Percentiles rank a stretch among this genome's conserved stretches.
Evolutionary conservation across 2,113 vertebrate genomes (phyloP).

Genomic region (Larimichthys crocea): DNA sequence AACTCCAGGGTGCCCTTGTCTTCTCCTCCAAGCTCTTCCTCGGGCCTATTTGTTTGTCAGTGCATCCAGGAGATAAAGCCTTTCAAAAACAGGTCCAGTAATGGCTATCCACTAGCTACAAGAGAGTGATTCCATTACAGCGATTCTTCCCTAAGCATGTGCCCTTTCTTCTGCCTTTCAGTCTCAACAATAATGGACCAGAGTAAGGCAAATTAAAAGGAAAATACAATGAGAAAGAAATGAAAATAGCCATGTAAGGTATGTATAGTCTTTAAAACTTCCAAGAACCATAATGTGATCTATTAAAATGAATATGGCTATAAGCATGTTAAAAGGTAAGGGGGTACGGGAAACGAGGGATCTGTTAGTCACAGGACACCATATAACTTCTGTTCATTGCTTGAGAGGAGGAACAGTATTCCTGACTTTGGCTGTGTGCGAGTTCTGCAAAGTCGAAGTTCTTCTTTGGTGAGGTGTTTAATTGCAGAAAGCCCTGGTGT

Average conservation of each 20-base stretch:
- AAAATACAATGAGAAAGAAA: not conserved
- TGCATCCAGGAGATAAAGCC: conserved; percentile 36
- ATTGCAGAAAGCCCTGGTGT: conserved; percentile 45
- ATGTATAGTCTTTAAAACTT: not conserved
- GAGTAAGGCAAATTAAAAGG: not conserved
- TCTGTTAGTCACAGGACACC: conserved; percentile 26
- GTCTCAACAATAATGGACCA: conserved; percentile 14
- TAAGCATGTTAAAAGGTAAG: not conserved
- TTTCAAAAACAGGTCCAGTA: conserved; percentile 47
- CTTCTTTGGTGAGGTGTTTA: conserved; percentile 56
- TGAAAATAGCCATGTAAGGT: not conserved
- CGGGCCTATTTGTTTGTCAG: conserved; percentile 41
- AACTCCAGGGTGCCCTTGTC: conserved; percentile 49
- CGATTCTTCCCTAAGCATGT: not conserved
- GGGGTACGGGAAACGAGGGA: conserved; percentile 2
- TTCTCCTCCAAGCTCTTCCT: conserved; percentile 42
- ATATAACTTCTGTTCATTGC: conserved; percentile 32
- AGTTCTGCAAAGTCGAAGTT: conserved; percentile 26
- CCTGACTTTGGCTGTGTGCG: conserved; percentile 35
- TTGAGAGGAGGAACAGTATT: conserved; percentile 38
- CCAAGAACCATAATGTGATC: not conserved
- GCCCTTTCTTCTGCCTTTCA: not conserved
- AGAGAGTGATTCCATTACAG: not conserved
- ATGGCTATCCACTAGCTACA: not conserved
- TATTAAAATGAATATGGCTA: conserved; percentile 1